Conservation (phyloP, 2,888 invertebrate genomes). For the Lamproptera curius region DNA sequence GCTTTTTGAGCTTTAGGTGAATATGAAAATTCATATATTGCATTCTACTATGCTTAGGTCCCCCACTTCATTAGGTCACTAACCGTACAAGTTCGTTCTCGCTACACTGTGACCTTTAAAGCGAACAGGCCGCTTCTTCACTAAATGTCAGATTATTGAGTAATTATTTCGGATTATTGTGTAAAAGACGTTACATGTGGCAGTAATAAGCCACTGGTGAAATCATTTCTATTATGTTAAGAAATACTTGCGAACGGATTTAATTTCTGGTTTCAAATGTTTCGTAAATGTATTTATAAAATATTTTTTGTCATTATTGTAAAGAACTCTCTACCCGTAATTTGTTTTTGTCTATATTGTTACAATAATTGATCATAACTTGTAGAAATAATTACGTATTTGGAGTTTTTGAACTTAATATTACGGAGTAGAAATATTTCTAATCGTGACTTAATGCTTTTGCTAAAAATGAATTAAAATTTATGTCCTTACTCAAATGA, state of each 20-base stretch:
- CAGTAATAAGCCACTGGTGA: slow-evolving; percentile 5
- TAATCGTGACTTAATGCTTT: no score
- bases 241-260: not conserved
- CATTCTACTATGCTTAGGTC: not conserved
- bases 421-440: no score
- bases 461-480: slow-evolving; percentile 9
- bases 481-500: slow-evolving; percentile 4
- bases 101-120: slow-evolving; percentile 26
- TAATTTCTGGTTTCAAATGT: no score
- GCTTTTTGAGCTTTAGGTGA: no score
- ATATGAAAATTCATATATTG: no score
- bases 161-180: slow-evolving; percentile 40
- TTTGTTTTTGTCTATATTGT: no score
- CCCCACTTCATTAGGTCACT: slow-evolving; percentile 39
- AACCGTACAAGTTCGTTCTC: slow-evolving; percentile 33
- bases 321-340: no score
- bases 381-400: no score
- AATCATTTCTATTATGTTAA: slow-evolving; percentile 8
- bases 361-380: no score
- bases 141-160: slow-evolving; percentile 60
- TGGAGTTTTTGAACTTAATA: no score
- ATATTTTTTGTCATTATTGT: no score
- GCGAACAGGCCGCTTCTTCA: slow-evolving; percentile 37
- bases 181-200: slow-evolving; percentile 15
- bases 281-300: no score